These are phyloP conservation scores for Cydia strobilella DNA, from an alignment of 1,140 invertebrate genomes.

Conservation along the genomic window DNA sequence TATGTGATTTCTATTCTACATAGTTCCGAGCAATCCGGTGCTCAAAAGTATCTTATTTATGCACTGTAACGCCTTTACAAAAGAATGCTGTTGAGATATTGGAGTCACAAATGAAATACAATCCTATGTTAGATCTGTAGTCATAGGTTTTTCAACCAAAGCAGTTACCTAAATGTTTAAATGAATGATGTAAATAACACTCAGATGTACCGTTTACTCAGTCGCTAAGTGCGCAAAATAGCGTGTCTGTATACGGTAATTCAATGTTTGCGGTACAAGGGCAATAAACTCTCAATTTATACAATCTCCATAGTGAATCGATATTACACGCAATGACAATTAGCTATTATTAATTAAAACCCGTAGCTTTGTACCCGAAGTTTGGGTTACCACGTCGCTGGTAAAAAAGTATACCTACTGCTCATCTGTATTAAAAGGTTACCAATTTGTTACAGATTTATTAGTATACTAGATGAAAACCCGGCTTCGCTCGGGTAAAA, in stretches of 20 bases:
- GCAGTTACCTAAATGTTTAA: background rate
- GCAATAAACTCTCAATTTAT: slow-evolving; percentile 9
- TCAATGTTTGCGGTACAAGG: background rate
- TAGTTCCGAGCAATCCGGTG: too few species aligned
- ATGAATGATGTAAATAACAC: background rate
- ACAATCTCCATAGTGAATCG: background rate
- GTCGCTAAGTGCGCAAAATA: background rate
- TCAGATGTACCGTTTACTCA: slow-evolving; percentile 4
- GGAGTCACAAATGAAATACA: too few species aligned
- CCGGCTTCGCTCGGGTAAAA: too few species aligned
- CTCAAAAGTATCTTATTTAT: too few species aligned
- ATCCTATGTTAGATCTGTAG: background rate
- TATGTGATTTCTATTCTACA: background rate
- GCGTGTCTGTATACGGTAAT: slow-evolving; percentile 2
- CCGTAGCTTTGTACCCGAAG: background rate
- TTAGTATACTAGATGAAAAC: too few species aligned
- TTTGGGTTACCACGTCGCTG: too few species aligned
- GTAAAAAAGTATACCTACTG: too few species aligned
- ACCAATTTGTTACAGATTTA: too few species aligned
- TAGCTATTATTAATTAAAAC: background rate
- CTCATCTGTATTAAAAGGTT: too few species aligned
- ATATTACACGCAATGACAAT: slow-evolving; percentile 14
- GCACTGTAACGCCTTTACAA: background rate
- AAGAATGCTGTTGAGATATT: background rate
- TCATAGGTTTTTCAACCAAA: background rate